phyloP scores from a whole-genome alignment of 2,888 invertebrate genomes.

The Rutpela maculata region DNA sequence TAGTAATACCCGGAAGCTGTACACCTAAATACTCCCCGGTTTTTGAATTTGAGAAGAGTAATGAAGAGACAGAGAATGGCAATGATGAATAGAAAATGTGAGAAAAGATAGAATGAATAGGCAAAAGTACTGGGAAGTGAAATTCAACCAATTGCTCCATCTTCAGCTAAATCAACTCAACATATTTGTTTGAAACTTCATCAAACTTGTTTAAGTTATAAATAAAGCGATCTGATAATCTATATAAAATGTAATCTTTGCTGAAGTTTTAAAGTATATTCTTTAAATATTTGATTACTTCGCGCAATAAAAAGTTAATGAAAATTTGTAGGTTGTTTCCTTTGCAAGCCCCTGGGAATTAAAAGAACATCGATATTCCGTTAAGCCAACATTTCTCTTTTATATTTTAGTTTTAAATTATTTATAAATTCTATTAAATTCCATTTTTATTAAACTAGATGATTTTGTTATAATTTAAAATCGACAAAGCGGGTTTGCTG shows the following conservation, averaged over 20 bases:
- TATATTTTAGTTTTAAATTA: slow-evolving; percentile 7
- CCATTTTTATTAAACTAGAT: background rate
- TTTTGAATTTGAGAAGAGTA: too few relatives aligned
- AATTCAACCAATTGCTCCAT: too few relatives aligned
- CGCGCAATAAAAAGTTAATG: background rate
- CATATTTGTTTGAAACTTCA: too few relatives aligned
- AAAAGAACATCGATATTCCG: background rate
- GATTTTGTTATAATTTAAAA: background rate
- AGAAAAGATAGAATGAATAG: too few relatives aligned
- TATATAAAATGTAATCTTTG: background rate
- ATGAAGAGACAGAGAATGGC: too few relatives aligned
- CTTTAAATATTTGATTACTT: background rate
- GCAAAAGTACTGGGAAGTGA: too few relatives aligned
- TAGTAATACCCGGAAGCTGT: too few relatives aligned
- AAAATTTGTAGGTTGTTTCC: background rate
- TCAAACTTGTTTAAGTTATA: too few relatives aligned
- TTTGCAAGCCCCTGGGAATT: background rate
- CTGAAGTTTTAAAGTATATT: background rate
- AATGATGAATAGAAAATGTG: too few relatives aligned
- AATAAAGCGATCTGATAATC: too few relatives aligned
- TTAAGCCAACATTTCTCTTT: background rate
- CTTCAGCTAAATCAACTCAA: too few relatives aligned
- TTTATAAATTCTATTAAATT: slow-evolving; percentile 1
- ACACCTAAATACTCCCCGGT: too few relatives aligned
- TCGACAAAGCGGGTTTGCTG: background rate